Percentiles rank a stretch among this genome's conserved stretches.
Conservation (phyloP, 2,888 invertebrate genomes). For the Drosophila atripex region DNA sequence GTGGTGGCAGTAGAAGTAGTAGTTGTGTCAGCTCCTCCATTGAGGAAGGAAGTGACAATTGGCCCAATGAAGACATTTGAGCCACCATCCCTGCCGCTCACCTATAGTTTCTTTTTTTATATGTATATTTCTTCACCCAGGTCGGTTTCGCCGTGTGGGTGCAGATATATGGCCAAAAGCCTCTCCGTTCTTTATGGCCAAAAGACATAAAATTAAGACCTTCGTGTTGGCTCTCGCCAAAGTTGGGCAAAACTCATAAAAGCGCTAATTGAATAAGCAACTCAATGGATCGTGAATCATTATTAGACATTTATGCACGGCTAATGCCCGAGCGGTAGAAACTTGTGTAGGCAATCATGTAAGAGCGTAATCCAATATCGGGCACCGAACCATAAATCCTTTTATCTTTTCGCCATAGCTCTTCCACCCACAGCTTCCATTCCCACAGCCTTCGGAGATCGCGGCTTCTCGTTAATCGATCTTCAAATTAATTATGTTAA, state of each 20-base stretch:
- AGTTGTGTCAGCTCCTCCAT: conserved; percentile 38
- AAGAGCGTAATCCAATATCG: conserved; percentile 28
- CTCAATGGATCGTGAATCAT: conserved; percentile 65
- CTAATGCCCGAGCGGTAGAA: conserved; percentile 34
- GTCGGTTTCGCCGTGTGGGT: conserved; percentile 33
- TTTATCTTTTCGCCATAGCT: neutral
- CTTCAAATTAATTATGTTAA: conserved; percentile 71
- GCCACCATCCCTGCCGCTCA: neutral
- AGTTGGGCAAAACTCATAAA: conserved; percentile 73
- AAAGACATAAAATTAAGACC: conserved; percentile 65
- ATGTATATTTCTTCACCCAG: neutral
- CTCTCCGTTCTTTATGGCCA: conserved; percentile 57
- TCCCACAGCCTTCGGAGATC: conserved; percentile 46
- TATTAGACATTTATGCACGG: conserved; percentile 56
- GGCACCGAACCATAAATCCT: conserved; percentile 13
- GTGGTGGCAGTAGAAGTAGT: conserved; percentile 26
- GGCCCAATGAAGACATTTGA: conserved; percentile 43
- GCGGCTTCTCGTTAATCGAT: conserved; percentile 31
- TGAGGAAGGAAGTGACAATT: conserved; percentile 65
- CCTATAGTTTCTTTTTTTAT: conserved; percentile 2
- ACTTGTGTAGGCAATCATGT: conserved; percentile 16
- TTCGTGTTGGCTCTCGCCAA: conserved; percentile 54
- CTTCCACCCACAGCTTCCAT: conserved; percentile 11
- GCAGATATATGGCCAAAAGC: conserved; percentile 42
- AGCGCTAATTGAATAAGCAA: conserved; percentile 78